A percentile compares a stretch with the other conserved stretches of the same genome.
Conservation (phyloP, 2,888 invertebrate genomes). For the Eustalomyia histrio region DNA sequence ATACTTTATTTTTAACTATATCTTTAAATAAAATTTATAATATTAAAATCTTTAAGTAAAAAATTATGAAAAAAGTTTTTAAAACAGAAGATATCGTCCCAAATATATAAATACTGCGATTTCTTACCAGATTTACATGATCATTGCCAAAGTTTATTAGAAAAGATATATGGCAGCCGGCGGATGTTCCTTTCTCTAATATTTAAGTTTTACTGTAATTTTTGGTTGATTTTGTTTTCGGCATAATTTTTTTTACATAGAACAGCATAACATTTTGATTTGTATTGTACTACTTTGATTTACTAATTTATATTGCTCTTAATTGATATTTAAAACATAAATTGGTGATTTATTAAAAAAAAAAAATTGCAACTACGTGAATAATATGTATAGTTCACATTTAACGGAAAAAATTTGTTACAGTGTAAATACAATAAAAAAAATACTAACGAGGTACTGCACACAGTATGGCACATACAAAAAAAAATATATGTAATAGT, state of each 20-base stretch:
- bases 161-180: too few species aligned
- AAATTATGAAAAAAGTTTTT: too few species aligned
- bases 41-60: too few species aligned
- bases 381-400: constrained; percentile 43
- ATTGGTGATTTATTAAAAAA: constrained; percentile 5
- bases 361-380: constrained; percentile 3
- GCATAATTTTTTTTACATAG: constrained; percentile 46
- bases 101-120: too few species aligned
- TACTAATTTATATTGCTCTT: constrained; percentile 21
- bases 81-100: too few species aligned
- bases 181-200: background rate
- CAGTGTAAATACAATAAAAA: constrained; percentile 19
- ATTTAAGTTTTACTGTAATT: constrained; percentile 44
- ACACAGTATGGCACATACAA: constrained; percentile 79
- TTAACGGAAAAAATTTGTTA: constrained; percentile 11
- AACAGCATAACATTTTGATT: constrained; percentile 64
- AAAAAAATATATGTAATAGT: constrained; percentile 6
- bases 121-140: too few species aligned
- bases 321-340: background rate
- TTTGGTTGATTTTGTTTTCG: background rate
- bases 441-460: constrained; percentile 78
- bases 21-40: too few species aligned
- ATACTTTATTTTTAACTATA: too few species aligned
- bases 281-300: background rate
- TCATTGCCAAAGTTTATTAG: too few species aligned